Conservation (phyloP, 2,797 vertebrate species). For the Enteromius argenteus region DNA sequence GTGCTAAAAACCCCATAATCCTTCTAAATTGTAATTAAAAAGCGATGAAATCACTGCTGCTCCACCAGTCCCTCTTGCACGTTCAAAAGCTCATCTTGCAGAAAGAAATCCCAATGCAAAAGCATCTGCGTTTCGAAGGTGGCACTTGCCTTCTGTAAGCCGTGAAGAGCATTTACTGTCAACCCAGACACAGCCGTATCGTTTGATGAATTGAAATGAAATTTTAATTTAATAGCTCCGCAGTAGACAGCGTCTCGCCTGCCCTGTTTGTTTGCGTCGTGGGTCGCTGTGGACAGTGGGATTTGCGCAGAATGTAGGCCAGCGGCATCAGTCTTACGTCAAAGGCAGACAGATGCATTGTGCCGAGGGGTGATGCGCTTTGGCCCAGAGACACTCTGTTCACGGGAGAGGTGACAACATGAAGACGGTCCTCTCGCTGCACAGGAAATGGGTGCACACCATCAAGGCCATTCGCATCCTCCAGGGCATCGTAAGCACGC, state of each 20-base stretch:
- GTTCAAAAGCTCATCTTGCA: neutral
- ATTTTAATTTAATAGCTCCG: constrained; percentile 33
- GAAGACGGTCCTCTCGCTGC: constrained; percentile 88
- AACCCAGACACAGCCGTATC: constrained; percentile 9
- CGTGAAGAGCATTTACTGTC: constrained; percentile 2
- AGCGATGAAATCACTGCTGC: constrained; percentile 14
- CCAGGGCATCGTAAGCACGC: constrained; percentile 87
- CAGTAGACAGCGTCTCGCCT: constrained; percentile 29
- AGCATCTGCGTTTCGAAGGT: neutral
- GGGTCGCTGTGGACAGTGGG: constrained; percentile 77
- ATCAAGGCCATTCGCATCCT: constrained; percentile 89
- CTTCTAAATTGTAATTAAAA: constrained; percentile 17
- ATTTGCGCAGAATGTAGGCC: constrained; percentile 94
- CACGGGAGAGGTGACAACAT: constrained; percentile 65
- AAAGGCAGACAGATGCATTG: constrained; percentile 79
- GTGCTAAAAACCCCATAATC: constrained; percentile 4
- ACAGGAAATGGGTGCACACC: constrained; percentile 89
- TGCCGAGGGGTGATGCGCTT: constrained; percentile 64
- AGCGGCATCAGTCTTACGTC: constrained; percentile 91
- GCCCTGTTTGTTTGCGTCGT: constrained; percentile 36
- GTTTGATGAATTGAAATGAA: constrained; percentile 17
- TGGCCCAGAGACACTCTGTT: constrained; percentile 43
- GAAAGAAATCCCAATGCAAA: neutral
- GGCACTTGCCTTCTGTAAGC: neutral
- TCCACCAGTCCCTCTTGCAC: neutral